Percentiles rank a stretch among this genome's conserved stretches.
phyloP scores from a whole-genome alignment of 1,140 invertebrate genomes.

The Arion vulgaris region DNA sequence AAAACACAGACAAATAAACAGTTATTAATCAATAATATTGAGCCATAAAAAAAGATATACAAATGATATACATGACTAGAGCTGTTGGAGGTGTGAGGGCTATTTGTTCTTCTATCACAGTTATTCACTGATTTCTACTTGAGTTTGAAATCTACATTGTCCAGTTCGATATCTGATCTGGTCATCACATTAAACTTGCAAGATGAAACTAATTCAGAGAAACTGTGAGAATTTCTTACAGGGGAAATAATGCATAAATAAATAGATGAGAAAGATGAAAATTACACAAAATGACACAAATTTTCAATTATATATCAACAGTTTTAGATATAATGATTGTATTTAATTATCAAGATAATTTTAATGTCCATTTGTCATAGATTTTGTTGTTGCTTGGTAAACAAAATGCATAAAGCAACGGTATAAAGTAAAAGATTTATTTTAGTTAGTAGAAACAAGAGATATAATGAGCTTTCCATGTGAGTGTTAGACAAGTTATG shows the following conservation, averaged over 20 bases:
- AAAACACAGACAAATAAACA: not conserved
- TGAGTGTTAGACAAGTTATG: no score
- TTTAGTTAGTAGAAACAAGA: no score
- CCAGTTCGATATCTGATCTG: not conserved
- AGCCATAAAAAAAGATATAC: not conserved
- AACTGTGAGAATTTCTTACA: not conserved
- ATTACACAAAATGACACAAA: not conserved
- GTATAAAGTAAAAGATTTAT: no score
- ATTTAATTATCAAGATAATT: no score
- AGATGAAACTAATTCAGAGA: not conserved
- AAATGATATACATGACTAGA: conserved; percentile 1
- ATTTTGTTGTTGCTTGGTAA: no score
- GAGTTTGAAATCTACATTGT: not conserved
- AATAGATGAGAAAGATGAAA: not conserved
- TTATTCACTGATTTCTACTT: not conserved
- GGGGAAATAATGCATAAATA: not conserved
- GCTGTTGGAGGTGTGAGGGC: not conserved
- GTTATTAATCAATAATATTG: not conserved
- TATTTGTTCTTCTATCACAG: not conserved
- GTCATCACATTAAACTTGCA: not conserved
- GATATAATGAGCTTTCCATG: no score
- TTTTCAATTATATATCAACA: not conserved
- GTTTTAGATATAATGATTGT: not conserved
- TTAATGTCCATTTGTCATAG: no score
- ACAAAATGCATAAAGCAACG: no score